phyloP scores from a whole-genome alignment of 2,797 vertebrate genomes.

The Brotogeris chrysoptera region DNA sequence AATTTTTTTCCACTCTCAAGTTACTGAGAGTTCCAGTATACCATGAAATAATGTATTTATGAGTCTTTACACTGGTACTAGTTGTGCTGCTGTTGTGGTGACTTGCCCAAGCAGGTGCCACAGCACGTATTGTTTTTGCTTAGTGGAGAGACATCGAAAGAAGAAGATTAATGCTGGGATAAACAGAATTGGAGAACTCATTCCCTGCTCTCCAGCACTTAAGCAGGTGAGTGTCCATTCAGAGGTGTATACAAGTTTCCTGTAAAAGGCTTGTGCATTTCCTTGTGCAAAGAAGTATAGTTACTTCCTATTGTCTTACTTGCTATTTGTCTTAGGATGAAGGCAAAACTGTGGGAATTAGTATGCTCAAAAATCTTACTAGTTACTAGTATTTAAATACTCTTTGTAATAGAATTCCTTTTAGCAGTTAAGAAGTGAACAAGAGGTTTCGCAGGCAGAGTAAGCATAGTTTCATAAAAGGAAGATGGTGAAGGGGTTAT shows the following conservation, averaged over 20 bases:
- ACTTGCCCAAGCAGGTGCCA: not conserved
- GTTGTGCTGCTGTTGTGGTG: not conserved
- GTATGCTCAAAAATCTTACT: not conserved
- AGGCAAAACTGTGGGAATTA: not conserved
- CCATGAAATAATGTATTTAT: not conserved
- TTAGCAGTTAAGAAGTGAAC: not conserved
- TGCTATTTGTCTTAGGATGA: not conserved
- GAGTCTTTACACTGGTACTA: not conserved
- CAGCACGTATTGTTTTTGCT: not conserved
- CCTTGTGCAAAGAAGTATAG: not conserved
- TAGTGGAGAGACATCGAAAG: slow-evolving; percentile 98
- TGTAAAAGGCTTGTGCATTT: not conserved
- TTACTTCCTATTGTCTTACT: not conserved
- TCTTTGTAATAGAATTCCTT: not conserved
- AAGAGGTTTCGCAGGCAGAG: not conserved
- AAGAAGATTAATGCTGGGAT: slow-evolving; percentile 99
- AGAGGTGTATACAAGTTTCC: not conserved
- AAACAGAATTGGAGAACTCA: slow-evolving; percentile 95
- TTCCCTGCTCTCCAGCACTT: slow-evolving; percentile 94
- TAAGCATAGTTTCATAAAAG: not conserved
- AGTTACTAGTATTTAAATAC: not conserved
- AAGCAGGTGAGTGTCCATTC: slow-evolving; percentile 83
- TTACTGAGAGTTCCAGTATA: not conserved
- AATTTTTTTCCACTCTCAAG: not conserved
- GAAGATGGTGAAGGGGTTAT: not conserved